phyloP scores from a whole-genome alignment of 2,888 invertebrate species.

The Sphaeridia pumilis region DNA sequence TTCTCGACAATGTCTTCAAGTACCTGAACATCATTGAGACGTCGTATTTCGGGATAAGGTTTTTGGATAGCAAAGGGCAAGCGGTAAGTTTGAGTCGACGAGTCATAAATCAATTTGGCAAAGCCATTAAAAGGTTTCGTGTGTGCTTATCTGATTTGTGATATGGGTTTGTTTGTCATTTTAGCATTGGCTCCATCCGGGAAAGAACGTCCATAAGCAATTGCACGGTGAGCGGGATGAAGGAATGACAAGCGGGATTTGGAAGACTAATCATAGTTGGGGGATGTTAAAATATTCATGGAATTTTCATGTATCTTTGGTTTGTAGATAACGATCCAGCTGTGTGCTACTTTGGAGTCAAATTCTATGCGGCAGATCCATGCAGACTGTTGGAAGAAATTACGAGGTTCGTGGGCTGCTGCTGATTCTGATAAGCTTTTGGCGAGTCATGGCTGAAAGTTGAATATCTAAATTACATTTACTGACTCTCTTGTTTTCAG shows the following conservation, averaged over 20 bases:
- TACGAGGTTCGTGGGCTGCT: no score
- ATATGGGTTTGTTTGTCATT: conserved; percentile 31
- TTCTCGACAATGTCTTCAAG: conserved; percentile 82
- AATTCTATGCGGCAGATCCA: conserved; percentile 94
- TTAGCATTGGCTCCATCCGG: conserved; percentile 89
- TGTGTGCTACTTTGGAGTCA: conserved; percentile 90
- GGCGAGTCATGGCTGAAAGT: background rate
- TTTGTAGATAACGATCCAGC: conserved; percentile 49
- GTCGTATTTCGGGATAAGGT: conserved; percentile 89
- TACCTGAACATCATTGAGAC: conserved; percentile 90
- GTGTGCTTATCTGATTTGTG: background rate
- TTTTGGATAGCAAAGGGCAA: conserved; percentile 83
- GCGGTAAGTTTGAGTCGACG: no score
- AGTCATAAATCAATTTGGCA: no score
- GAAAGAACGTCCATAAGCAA: conserved; percentile 77
- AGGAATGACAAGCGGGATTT: no score
- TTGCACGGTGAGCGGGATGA: conserved; percentile 51
- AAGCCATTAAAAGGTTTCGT: background rate
- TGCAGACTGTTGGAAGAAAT: conserved; percentile 93
- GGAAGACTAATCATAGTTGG: background rate
- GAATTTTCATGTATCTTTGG: conserved; percentile 7
- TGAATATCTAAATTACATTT: background rate
- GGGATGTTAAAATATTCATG: background rate
- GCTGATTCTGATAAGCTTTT: conserved; percentile 38
- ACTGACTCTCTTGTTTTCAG: conserved; percentile 46